A percentile compares a stretch with the other conserved stretches of the same genome.
Conservation (phyloP, 2,888 invertebrate genomes). For the Dasysyrphus albostriatus region DNA sequence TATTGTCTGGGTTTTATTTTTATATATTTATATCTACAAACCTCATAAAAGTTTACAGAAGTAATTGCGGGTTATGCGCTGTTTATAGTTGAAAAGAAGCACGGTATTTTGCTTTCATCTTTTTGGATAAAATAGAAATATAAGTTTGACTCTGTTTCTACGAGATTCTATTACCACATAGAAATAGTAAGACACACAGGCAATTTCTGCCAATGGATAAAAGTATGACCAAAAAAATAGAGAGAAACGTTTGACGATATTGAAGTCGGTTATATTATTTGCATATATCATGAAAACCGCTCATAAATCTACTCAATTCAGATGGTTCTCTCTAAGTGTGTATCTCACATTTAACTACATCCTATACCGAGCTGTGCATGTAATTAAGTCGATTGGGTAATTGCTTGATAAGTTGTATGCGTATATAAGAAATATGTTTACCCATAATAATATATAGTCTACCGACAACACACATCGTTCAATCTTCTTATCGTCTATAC, state of each 20-base stretch:
- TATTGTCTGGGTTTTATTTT: conserved; percentile 17
- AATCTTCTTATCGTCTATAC: background rate
- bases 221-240: background rate
- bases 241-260: background rate
- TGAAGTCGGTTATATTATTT: background rate
- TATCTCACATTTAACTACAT: background rate
- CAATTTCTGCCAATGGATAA: background rate
- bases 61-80: conserved; percentile 7
- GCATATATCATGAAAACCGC: background rate
- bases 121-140: background rate
- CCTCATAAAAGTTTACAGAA: background rate
- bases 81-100: background rate
- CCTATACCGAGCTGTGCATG: background rate
- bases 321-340: background rate
- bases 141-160: background rate
- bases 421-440: background rate
- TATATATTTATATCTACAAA: conserved; percentile 4
- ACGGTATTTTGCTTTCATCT: background rate
- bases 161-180: background rate
- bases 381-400: conserved; percentile 15
- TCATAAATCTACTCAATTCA: no score
- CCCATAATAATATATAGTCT: background rate
- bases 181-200: background rate
- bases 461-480: conserved; percentile 3
- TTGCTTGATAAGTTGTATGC: background rate